Base-by-base conservation (phyloP, 2,888 invertebrate species). In the Allacma fusca region DNA sequence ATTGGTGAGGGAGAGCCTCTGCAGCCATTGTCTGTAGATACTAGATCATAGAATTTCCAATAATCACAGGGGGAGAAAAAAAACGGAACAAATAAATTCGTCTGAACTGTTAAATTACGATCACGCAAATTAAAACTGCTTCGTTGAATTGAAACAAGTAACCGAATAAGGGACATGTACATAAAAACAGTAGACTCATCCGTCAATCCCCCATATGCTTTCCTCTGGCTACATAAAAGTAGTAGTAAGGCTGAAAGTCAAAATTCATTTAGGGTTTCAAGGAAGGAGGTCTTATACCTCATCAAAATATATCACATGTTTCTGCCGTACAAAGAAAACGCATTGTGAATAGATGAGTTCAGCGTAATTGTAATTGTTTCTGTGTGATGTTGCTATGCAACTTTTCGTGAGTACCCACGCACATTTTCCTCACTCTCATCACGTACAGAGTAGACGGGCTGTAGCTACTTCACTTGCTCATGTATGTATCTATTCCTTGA, bases 341-440 rank as follows among this genome's bases (percentile, higher is more conserved):
- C 50, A 19, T 50, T 50, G n/a, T 13, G 50, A 50, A 50, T 50
- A 50, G n/a, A 50, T 50, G 50, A 50, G 50, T 50, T 12, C 50
- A 16, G 19, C 5, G 34, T 34, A 34, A 34, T 34, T 34, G 34
- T 34, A 34, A 34, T 34, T 34, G 34, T 34, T 34, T 34, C 34
- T 34, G 34, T 34, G 34, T 34, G 5, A 34, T 34, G 34, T 34
- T 34, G 34, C 34, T 50, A 50, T 50, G 50, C n/a, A 50, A 50
- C 50, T 50, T 50, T 50, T 16, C 50, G 50, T 50, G 50, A 50
- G 50, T n/a, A 50, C 50, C 50, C 50, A 50, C 50, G 50, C 50
- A 50, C n/a, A 50, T n/a, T 19, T 50, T 50, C 50, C 50, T 50
- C 50, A 50, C 50, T 50, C 19, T 50, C 50, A 50, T 19, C n/a